A percentile compares a stretch with the other conserved stretches of the same genome.
phyloP scores from a whole-genome alignment of 2,797 vertebrate genomes.

The Brotula barbata region DNA sequence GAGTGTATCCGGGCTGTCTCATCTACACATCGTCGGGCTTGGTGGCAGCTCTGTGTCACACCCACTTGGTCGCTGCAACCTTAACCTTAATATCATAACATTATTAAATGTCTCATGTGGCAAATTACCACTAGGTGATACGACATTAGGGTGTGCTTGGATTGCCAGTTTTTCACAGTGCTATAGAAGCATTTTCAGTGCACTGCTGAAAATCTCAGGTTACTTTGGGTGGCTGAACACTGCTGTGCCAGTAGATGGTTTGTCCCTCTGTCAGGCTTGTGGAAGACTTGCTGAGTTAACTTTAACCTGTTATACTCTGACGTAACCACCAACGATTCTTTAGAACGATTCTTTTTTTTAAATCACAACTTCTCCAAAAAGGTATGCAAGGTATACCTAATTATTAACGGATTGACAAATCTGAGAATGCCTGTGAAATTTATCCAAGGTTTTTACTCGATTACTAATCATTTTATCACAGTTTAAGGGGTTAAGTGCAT shows the following conservation, averaged over 20 bases:
- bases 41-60: slow-evolving; percentile 50
- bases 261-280: slow-evolving; percentile 16
- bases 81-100: slow-evolving; percentile 2
- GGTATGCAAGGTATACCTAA: no score
- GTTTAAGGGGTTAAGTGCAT: no score
- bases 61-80: slow-evolving; percentile 35
- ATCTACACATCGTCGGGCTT: slow-evolving; percentile 68
- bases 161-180: neutral
- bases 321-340: no score
- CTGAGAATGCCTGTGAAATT: no score
- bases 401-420: no score
- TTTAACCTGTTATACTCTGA: no score
- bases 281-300: slow-evolving; percentile 32
- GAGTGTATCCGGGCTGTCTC: slow-evolving; percentile 70
- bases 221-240: neutral
- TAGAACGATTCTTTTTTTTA: no score
- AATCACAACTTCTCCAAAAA: no score
- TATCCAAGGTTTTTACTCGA: no score
- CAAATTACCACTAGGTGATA: slow-evolving; percentile 3
- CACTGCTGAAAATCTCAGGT: slow-evolving; percentile 2
- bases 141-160: neutral
- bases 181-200: slow-evolving; percentile 11
- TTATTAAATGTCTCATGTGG: neutral
- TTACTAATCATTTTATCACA: no score
- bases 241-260: slow-evolving; percentile 19